These are phyloP conservation scores for Delia radicum DNA, from an alignment of 1,140 invertebrate species.

Conservation along the genomic window DNA sequence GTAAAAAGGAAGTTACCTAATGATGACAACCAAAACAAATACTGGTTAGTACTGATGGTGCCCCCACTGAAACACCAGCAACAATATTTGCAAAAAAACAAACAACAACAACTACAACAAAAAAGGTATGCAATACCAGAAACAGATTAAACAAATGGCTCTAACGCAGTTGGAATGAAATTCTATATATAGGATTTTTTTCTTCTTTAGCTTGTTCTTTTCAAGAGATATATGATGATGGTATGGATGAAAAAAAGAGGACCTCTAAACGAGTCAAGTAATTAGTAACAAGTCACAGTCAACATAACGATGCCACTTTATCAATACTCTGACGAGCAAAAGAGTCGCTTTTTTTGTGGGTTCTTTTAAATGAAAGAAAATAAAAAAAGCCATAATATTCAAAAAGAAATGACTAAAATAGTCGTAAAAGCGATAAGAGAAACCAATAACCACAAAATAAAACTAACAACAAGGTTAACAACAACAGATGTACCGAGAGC, in stretches of 20 bases:
- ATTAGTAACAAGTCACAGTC: slow-evolving; percentile 32
- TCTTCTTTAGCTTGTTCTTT: background rate
- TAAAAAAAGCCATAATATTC: background rate
- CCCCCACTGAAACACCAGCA: background rate
- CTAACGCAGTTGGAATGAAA: slow-evolving; percentile 13
- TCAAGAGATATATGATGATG: background rate
- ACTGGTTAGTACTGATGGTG: background rate
- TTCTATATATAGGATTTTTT: background rate
- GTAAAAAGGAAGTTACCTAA: slow-evolving; percentile 21
- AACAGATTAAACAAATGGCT: background rate
- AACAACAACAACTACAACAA: background rate
- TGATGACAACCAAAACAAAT: slow-evolving; percentile 22
- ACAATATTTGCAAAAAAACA: background rate
- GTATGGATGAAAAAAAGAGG: background rate
- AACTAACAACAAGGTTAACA: background rate
- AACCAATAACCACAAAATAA: background rate
- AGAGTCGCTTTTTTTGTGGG: background rate
- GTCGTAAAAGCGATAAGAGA: slow-evolving; percentile 5
- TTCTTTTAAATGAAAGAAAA: background rate
- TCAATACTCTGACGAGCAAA: slow-evolving; percentile 20
- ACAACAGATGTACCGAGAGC: background rate
- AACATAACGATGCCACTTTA: slow-evolving; percentile 31
- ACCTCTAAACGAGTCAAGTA: slow-evolving; percentile 29
- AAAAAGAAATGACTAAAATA: slow-evolving; percentile 10
- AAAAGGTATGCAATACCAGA: background rate